Evolutionary conservation across 2,797 vertebrate genomes (phyloP).

Genomic region (Sternotherus odoratus): DNA sequence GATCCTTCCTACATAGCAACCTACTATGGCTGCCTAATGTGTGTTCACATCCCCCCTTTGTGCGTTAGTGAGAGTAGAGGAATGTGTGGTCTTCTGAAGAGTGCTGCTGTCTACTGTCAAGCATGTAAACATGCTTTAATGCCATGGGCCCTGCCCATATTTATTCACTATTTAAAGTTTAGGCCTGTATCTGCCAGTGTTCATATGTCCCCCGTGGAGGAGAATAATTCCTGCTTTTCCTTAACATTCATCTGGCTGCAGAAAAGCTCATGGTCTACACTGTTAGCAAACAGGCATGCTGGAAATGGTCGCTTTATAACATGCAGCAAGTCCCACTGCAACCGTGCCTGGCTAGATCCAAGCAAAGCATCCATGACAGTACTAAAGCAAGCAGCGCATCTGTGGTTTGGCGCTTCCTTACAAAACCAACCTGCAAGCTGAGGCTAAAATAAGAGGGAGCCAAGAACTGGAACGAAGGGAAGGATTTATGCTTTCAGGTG

Average conservation of each 20-base stretch:
- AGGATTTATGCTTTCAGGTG: neutral
- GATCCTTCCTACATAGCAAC: neutral
- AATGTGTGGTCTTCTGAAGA: neutral
- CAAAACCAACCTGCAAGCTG: neutral
- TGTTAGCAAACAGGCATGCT: neutral
- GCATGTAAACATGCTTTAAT: neutral
- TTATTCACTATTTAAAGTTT: too few relatives aligned
- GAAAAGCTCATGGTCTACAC: neutral
- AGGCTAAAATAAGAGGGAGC: neutral
- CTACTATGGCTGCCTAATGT: accelerated
- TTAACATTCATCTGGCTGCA: neutral
- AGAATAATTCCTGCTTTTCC: neutral
- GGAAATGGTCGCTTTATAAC: neutral
- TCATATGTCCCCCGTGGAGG: neutral
- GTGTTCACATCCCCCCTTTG: neutral
- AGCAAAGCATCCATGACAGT: neutral
- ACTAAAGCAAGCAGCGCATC: neutral
- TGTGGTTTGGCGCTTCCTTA: neutral
- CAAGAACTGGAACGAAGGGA: neutral
- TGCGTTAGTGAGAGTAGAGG: neutral
- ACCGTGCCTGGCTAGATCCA: accelerated
- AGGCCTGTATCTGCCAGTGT: accelerated
- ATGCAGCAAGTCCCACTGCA: neutral
- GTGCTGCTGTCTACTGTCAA: neutral
- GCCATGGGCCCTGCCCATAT: neutral